These are phyloP conservation scores for Rallus limicola DNA, from an alignment of 2,113 vertebrate species.

Conservation along the genomic window DNA sequence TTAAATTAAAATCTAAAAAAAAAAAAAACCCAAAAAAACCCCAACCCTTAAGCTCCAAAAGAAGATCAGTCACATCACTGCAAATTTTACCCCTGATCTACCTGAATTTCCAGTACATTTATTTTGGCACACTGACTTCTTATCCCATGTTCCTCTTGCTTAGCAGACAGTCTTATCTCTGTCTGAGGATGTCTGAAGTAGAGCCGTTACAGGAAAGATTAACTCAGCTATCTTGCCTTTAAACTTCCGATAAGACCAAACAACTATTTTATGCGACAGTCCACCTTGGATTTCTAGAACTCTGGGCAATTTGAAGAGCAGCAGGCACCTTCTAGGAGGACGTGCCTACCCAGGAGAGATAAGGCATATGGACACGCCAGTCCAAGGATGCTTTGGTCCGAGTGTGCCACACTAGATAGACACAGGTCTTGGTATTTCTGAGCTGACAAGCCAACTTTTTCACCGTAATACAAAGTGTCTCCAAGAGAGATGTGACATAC, in stretches of 20 bases:
- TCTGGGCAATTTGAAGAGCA: not conserved
- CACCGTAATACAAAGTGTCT: not conserved
- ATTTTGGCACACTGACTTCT: not conserved
- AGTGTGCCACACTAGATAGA: not conserved
- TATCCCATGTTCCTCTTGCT: not conserved
- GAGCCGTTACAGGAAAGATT: slow-evolving; percentile 12
- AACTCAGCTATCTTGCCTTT: not conserved
- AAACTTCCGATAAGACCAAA: not conserved
- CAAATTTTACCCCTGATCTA: not conserved
- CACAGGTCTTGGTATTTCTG: not conserved
- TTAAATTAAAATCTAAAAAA: not conserved
- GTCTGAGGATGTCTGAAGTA: not conserved
- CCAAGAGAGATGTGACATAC: not conserved
- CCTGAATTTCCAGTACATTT: not conserved
- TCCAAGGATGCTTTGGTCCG: not conserved
- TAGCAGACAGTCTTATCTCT: slow-evolving; percentile 2
- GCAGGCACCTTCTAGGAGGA: not conserved
- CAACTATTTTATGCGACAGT: not conserved
- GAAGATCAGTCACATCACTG: not conserved
- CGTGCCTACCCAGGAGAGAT: not conserved
- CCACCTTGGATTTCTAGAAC: not conserved
- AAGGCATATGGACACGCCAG: not conserved
- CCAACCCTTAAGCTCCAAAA: not conserved
- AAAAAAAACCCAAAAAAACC: not conserved
- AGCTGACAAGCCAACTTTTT: not conserved